Conservation (phyloP, 2,888 invertebrate genomes). For the Plebejus anna region DNA sequence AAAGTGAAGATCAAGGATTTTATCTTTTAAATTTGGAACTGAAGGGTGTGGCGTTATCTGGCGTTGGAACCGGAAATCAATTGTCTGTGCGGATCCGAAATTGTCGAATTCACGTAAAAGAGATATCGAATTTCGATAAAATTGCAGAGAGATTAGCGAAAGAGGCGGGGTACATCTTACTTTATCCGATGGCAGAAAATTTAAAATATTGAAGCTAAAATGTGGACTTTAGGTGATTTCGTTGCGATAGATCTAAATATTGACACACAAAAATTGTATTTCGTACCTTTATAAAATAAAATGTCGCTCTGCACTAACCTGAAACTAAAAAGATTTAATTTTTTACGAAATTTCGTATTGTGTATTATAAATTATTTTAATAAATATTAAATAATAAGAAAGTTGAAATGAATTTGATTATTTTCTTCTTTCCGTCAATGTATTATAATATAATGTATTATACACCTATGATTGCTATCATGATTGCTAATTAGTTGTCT, state of each 20-base stretch:
- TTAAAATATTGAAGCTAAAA: background rate
- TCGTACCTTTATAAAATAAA: too few relatives aligned
- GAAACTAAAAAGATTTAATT: too few relatives aligned
- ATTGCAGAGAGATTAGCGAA: constrained; percentile 15
- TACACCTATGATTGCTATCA: too few relatives aligned
- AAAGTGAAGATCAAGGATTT: constrained; percentile 31
- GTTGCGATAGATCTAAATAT: background rate
- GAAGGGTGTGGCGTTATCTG: constrained; percentile 68
- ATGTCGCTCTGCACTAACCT: too few relatives aligned
- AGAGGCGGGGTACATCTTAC: background rate
- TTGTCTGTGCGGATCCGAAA: constrained; percentile 54
- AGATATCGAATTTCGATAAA: constrained; percentile 55
- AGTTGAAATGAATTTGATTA: too few relatives aligned
- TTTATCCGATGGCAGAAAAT: background rate
- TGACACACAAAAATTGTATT: too few relatives aligned
- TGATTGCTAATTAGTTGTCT: too few relatives aligned
- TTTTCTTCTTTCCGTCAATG: too few relatives aligned
- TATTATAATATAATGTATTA: too few relatives aligned
- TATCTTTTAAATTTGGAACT: constrained; percentile 44
- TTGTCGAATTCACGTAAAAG: constrained; percentile 50
- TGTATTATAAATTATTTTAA: too few relatives aligned
- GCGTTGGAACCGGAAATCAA: constrained; percentile 70
- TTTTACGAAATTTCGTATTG: too few relatives aligned
- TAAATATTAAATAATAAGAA: too few relatives aligned
- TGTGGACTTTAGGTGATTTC: background rate